Evolutionary conservation across 35 echinoderm and acorn worm species (phyloP).

Genomic region (Apostichopus japonicus): DNA sequence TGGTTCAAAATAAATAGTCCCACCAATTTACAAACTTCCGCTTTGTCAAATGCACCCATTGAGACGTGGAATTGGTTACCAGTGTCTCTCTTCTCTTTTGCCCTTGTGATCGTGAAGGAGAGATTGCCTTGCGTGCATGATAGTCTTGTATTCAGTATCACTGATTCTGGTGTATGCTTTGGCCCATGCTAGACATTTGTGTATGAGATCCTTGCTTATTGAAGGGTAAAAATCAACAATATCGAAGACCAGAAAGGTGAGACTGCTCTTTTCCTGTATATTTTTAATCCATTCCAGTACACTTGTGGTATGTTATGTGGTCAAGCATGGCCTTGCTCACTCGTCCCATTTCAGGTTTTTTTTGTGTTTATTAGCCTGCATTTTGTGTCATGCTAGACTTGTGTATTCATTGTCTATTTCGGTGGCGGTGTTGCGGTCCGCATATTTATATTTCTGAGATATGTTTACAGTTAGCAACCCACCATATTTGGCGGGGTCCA

Average conservation of each 20-base stretch:
- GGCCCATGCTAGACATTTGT: no score
- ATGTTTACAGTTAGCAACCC: not conserved
- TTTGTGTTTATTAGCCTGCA: conserved; percentile 13
- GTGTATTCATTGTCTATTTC: not conserved
- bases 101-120: no score
- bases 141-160: no score
- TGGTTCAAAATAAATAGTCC: not conserved
- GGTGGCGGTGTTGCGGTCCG: not conserved
- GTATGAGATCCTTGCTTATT: no score
- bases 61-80: not conserved
- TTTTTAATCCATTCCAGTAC: not conserved
- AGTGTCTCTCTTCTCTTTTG: not conserved
- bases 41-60: not conserved
- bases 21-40: not conserved
- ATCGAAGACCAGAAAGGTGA: no score
- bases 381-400: not conserved
- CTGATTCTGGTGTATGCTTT: no score
- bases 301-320: no score
- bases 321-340: not conserved
- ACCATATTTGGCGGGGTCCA: not conserved
- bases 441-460: not conserved
- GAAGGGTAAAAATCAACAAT: no score
- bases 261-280: not conserved
- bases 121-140: no score
- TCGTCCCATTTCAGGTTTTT: conserved; percentile 14